These are phyloP conservation scores for Sparus aurata DNA, from an alignment of 2,797 vertebrate genomes.

Conservation along the genomic window DNA sequence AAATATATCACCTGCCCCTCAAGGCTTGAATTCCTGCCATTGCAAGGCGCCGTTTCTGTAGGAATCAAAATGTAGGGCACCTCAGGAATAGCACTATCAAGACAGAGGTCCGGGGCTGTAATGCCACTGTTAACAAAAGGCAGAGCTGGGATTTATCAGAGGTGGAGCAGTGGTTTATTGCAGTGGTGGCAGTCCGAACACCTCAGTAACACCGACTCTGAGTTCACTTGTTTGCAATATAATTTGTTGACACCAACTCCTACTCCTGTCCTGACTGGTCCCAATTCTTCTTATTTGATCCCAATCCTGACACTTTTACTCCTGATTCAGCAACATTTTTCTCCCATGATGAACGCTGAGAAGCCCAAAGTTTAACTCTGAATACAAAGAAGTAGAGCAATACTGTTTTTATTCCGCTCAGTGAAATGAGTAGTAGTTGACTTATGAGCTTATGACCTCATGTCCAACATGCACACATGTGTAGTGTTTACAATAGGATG, in stretches of 20 bases:
- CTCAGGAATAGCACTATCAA: slow-evolving; percentile 58
- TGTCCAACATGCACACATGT: not conserved
- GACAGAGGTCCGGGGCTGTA: slow-evolving; percentile 21
- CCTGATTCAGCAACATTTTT: not conserved
- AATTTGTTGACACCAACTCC: not conserved
- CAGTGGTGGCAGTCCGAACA: not conserved
- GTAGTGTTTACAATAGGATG: not conserved
- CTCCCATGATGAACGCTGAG: not conserved
- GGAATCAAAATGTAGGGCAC: slow-evolving; percentile 79
- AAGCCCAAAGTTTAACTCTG: not conserved
- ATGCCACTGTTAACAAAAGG: slow-evolving; percentile 10
- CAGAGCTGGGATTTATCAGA: slow-evolving; percentile 12
- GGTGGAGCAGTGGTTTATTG: too few relatives aligned
- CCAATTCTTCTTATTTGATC: not conserved
- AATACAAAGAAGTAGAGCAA: not conserved
- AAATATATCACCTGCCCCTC: slow-evolving; percentile 79
- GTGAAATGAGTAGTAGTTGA: not conserved
- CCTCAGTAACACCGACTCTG: not conserved
- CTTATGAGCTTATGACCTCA: not conserved
- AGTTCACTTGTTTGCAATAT: not conserved
- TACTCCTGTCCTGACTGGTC: not conserved
- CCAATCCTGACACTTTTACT: not conserved
- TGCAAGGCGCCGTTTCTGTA: slow-evolving; percentile 64
- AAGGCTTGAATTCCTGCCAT: slow-evolving; percentile 79
- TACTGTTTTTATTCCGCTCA: not conserved